Conservation (phyloP, 2,888 invertebrate species). For the Lypha dubia region DNA sequence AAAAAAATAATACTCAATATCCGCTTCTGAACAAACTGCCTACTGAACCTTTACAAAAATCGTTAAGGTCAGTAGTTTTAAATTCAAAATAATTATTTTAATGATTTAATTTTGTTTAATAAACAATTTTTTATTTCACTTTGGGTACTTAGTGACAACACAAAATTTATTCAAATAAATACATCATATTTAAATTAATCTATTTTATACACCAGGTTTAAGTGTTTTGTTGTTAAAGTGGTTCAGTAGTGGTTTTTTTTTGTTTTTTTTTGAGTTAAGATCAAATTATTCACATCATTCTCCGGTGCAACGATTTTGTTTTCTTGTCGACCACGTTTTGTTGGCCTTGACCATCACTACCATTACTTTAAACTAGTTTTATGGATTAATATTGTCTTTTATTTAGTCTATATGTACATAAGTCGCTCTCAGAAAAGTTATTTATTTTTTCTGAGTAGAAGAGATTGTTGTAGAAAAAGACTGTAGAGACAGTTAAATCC, state of each 20-base stretch:
- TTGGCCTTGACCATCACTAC: conserved; percentile 67
- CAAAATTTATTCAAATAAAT: conserved; percentile 13
- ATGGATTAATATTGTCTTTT: conserved; percentile 1
- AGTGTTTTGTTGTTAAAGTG: not conserved
- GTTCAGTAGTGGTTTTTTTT: no score
- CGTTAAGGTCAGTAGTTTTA: not conserved
- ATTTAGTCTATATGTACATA: not conserved
- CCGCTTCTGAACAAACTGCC: no score
- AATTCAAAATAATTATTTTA: not conserved
- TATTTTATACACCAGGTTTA: not conserved
- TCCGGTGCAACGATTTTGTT: not conserved
- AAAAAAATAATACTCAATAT: no score
- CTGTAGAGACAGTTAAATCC: not conserved
- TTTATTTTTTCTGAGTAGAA: not conserved
- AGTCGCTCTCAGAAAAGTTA: not conserved
- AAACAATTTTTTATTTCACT: not conserved
- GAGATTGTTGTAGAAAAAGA: not conserved
- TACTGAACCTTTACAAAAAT: not conserved
- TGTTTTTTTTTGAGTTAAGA: not conserved
- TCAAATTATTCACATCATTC: conserved; percentile 1
- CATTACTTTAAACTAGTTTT: conserved; percentile 52
- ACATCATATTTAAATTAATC: not conserved
- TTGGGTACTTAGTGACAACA: not conserved
- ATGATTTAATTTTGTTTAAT: not conserved
- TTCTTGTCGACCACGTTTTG: no score